Evolutionary conservation across 2,113 vertebrate genomes (phyloP).

Genomic region (Riparia riparia): DNA sequence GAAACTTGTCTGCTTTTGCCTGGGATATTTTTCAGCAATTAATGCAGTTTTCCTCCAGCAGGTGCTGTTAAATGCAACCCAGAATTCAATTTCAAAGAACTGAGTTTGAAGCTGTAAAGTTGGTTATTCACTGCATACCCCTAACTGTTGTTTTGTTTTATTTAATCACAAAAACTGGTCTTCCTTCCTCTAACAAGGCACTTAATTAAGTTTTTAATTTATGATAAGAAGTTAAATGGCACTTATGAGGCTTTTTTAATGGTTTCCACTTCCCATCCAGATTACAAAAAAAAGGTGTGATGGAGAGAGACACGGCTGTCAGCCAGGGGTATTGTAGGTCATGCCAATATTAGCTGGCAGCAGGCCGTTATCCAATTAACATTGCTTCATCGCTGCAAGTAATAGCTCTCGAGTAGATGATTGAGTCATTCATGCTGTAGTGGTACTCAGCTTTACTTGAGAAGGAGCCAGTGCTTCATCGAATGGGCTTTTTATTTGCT

Average conservation of each 20-base stretch:
- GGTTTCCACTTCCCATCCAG: conserved; percentile 75
- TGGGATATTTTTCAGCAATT: background rate
- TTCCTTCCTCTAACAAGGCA: conserved; percentile 73
- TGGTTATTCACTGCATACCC: conserved; percentile 69
- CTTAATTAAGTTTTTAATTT: conserved; percentile 83
- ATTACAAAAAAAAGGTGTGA: conserved; percentile 73
- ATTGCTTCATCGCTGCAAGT: conserved; percentile 79
- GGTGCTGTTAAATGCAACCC: conserved; percentile 26
- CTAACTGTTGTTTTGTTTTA: conserved; percentile 78
- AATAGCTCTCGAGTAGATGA: conserved; percentile 78
- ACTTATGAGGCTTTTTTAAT: conserved; percentile 72
- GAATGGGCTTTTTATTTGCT: conserved; percentile 67
- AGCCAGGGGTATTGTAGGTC: conserved; percentile 78
- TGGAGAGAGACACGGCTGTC: conserved; percentile 67
- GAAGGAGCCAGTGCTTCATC: conserved; percentile 70
- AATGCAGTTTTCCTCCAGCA: background rate
- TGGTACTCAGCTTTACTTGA: conserved; percentile 70
- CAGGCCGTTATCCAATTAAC: conserved; percentile 85
- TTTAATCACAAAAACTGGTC: conserved; percentile 76
- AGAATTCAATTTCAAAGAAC: conserved; percentile 57
- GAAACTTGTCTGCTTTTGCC: background rate
- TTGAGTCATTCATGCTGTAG: conserved; percentile 78
- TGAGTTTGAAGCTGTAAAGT: conserved; percentile 59
- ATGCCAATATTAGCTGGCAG: conserved; percentile 81
- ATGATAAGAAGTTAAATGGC: conserved; percentile 79